Percentiles rank a stretch among this genome's conserved stretches.
Conservation (phyloP, 2,888 invertebrate genomes). For the Schizotus pectinicornis region DNA sequence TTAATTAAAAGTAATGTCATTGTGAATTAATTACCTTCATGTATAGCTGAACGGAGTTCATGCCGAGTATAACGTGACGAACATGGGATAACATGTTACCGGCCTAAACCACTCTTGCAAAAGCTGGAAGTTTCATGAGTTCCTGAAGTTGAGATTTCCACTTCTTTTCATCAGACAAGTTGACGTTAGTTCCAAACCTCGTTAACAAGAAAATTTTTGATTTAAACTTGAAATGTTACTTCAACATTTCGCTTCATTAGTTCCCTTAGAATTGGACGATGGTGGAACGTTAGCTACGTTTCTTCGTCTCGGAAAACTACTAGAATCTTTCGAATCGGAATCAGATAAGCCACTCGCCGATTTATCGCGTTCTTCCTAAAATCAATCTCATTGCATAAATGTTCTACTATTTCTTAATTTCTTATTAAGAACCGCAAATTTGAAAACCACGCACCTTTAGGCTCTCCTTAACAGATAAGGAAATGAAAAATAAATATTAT, state of each 20-base stretch:
- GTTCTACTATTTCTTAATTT: too few species aligned
- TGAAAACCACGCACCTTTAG: constrained; percentile 59
- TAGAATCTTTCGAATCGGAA: constrained; percentile 82
- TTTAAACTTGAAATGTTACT: constrained; percentile 57
- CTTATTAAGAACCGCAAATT: too few species aligned
- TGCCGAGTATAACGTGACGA: constrained; percentile 97
- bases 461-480: constrained; percentile 97
- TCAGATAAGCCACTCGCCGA: constrained; percentile 73
- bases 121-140: constrained; percentile 94
- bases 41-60: constrained; percentile 99
- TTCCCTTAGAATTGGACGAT: constrained; percentile 56
- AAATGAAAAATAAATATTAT: too few species aligned
- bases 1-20: too few species aligned
- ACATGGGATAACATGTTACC: constrained; percentile 99
- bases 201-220: background rate
- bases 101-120: constrained; percentile 97
- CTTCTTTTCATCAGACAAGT: constrained; percentile 96
- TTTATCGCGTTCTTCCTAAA: constrained; percentile 77
- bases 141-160: constrained; percentile 95
- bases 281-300: constrained; percentile 53
- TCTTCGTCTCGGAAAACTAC: constrained; percentile 60
- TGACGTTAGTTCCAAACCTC: constrained; percentile 99
- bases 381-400: too few species aligned
- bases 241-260: constrained; percentile 63
- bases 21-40: too few species aligned